Conservation (phyloP, 2,888 invertebrate species). For the Dichetophora obliterata region DNA sequence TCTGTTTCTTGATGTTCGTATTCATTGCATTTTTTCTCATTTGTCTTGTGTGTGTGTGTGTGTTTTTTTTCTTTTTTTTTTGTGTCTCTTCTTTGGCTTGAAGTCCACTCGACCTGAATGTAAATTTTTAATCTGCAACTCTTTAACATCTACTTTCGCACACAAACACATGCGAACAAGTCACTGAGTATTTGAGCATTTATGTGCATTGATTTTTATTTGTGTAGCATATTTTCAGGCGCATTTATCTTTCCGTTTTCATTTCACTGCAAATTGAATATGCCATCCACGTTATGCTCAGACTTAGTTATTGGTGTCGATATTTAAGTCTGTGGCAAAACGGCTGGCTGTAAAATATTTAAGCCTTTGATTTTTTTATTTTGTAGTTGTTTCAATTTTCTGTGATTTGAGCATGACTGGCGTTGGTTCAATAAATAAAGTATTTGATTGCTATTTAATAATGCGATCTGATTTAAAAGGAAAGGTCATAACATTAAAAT, state of each 20-base stretch:
- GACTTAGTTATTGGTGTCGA: too few relatives aligned
- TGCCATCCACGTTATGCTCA: background rate
- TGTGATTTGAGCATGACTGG: slow-evolving; percentile 23
- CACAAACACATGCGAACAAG: background rate
- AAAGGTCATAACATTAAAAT: too few relatives aligned
- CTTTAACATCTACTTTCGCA: slow-evolving; percentile 55
- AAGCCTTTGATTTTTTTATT: background rate
- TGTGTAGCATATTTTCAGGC: slow-evolving; percentile 2
- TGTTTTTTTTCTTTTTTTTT: background rate
- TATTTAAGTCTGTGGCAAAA: too few relatives aligned
- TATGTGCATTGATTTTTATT: background rate
- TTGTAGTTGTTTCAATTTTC: background rate
- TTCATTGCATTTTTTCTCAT: background rate
- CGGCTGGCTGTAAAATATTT: background rate
- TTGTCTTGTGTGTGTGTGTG: background rate
- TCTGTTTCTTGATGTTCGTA: background rate
- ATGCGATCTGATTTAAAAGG: too few relatives aligned
- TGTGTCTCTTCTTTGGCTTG: background rate
- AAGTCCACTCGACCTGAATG: slow-evolving; percentile 58
- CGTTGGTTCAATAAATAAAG: too few relatives aligned
- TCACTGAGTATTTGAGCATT: background rate
- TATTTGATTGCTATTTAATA: too few relatives aligned
- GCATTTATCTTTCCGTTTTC: background rate
- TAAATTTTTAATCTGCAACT: slow-evolving; percentile 60
- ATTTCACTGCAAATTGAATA: background rate